Evolutionary conservation across 1,140 invertebrate species (phyloP).

Genomic region (Drosophila ironensis): DNA sequence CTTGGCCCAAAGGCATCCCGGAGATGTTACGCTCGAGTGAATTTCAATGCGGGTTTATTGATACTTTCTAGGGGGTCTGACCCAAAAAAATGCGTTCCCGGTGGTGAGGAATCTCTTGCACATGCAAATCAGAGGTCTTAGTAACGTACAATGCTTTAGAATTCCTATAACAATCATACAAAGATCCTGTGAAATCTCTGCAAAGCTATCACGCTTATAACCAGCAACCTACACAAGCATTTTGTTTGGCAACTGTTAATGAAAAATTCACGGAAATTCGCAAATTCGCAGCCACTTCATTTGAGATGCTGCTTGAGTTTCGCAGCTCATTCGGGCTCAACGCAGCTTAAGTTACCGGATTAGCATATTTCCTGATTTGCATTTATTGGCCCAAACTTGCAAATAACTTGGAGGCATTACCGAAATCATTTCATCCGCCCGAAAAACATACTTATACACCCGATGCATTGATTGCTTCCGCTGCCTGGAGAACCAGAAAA

Average conservation of each 20-base stretch:
- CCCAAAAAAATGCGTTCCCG: too few relatives aligned
- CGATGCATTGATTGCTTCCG: conserved; percentile 66
- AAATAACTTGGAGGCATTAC: conserved; percentile 28
- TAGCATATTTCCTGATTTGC: conserved; percentile 21
- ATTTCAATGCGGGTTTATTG: conserved; percentile 32
- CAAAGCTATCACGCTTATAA: too few relatives aligned
- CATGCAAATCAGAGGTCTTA: neutral
- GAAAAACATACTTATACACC: neutral
- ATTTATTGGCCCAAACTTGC: conserved; percentile 22
- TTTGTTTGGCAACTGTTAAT: too few relatives aligned
- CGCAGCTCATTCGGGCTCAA: neutral
- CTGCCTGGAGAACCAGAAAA: conserved; percentile 6
- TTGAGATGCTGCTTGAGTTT: neutral
- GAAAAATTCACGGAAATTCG: too few relatives aligned
- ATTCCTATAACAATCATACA: too few relatives aligned
- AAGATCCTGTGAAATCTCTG: too few relatives aligned
- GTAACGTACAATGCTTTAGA: too few relatives aligned
- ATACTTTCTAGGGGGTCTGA: neutral
- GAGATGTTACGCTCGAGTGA: conserved; percentile 15
- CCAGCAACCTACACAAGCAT: too few relatives aligned
- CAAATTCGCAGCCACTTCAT: too few relatives aligned
- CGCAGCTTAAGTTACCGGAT: conserved; percentile 2
- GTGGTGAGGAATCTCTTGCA: neutral
- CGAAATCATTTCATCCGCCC: conserved; percentile 28
- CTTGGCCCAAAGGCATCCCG: neutral